Conservation (phyloP, 1,140 invertebrate species). For the Lethrus apterus region DNA sequence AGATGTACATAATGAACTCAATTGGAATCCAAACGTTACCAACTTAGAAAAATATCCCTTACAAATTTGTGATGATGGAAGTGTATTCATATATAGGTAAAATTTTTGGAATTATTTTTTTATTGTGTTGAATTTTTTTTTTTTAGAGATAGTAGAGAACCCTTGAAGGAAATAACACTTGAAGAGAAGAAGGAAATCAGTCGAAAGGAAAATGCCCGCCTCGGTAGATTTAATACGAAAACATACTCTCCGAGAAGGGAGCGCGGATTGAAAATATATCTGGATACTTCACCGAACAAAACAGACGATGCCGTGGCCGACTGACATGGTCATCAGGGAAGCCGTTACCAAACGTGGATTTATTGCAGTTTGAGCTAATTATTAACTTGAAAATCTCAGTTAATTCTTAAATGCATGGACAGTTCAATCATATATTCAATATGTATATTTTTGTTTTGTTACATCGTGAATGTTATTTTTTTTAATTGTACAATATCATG, state of each 20-base stretch:
- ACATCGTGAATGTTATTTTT: too few species aligned
- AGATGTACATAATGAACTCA: slow-evolving; percentile 48
- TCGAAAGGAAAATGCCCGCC: slow-evolving; percentile 50
- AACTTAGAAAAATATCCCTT: slow-evolving; percentile 45
- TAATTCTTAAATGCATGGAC: too few species aligned
- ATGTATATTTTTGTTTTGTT: too few species aligned
- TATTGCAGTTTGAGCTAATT: slow-evolving; percentile 33
- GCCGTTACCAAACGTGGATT: slow-evolving; percentile 27
- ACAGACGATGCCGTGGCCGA: slow-evolving; percentile 33
- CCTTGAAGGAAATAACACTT: slow-evolving; percentile 48
- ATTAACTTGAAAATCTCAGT: too few species aligned
- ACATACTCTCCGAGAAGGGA: slow-evolving; percentile 53
- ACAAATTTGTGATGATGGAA: slow-evolving; percentile 50
- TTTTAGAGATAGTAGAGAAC: slow-evolving; percentile 57
- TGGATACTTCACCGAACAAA: slow-evolving; percentile 45
- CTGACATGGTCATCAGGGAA: slow-evolving; percentile 32
- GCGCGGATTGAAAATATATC: slow-evolving; percentile 66
- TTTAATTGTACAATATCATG: too few species aligned
- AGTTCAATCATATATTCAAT: too few species aligned
- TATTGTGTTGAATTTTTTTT: slow-evolving; percentile 18
- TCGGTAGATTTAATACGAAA: slow-evolving; percentile 39
- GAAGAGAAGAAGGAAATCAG: slow-evolving; percentile 56
- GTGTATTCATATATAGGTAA: slow-evolving; percentile 54
- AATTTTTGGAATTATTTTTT: slow-evolving; percentile 3
- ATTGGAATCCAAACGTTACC: slow-evolving; percentile 48